Evolutionary conservation across 2,888 invertebrate genomes (phyloP).

Genomic region (Silvanus unidentatus): DNA sequence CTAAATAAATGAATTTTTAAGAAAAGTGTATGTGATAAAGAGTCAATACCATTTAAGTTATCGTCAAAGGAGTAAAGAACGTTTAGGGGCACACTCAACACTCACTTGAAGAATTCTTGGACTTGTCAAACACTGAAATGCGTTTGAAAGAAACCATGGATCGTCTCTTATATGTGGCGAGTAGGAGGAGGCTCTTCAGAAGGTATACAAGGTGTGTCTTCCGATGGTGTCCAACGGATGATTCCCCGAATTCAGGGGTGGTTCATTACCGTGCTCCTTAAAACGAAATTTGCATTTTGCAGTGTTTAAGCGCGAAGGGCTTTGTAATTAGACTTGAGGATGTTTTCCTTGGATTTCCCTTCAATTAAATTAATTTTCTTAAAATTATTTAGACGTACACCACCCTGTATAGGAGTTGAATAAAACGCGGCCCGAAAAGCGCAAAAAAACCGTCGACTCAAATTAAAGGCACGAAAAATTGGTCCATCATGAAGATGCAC

Average conservation of each 20-base stretch:
- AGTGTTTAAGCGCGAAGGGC: no score
- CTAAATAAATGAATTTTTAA: no score
- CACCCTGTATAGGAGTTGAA: background rate
- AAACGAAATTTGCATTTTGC: no score
- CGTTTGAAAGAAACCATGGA: constrained; percentile 24
- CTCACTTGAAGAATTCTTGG: no score
- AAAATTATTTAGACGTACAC: background rate
- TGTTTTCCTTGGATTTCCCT: no score
- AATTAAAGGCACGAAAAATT: constrained; percentile 6
- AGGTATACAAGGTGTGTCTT: background rate
- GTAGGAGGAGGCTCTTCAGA: constrained; percentile 19
- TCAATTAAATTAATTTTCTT: no score
- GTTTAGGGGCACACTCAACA: constrained; percentile 4
- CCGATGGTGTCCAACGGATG: constrained; percentile 5
- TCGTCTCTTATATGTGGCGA: constrained; percentile 29
- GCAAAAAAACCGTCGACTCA: constrained; percentile 1
- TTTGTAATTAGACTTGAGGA: no score
- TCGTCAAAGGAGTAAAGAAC: constrained; percentile 3
- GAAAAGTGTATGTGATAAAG: no score
- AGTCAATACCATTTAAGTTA: no score
- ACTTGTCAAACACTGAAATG: constrained; percentile 27
- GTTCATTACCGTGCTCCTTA: no score
- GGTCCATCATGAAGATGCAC: background rate
- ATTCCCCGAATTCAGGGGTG: no score
- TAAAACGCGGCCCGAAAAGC: background rate